Percentiles rank a stretch among this genome's conserved stretches.
Evolutionary conservation across 2,888 invertebrate genomes (phyloP).

Genomic region (Phragmatobia fuliginosa): DNA sequence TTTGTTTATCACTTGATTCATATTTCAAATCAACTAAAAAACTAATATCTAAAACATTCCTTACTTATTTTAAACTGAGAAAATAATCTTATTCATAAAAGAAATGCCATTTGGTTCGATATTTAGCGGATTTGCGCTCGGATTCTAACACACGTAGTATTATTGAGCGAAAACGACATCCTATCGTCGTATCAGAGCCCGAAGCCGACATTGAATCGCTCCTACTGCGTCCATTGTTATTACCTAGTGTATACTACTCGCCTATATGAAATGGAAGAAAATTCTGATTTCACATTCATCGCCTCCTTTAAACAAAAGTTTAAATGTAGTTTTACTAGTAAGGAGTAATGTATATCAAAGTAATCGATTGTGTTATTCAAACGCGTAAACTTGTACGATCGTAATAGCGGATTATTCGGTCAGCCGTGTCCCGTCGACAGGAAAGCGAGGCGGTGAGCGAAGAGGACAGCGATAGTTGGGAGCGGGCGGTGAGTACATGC

Average conservation of each 20-base stretch:
- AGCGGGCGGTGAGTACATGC: conserved; percentile 53
- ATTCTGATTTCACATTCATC: conserved; percentile 36
- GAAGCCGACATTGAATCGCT: conserved; percentile 57
- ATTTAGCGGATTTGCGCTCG: conserved; percentile 35
- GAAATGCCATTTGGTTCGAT: conserved; percentile 27
- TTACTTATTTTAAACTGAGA: background rate
- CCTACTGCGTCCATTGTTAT: conserved; percentile 54
- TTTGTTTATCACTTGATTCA: background rate
- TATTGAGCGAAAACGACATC: conserved; percentile 42
- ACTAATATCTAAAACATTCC: background rate
- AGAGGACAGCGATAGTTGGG: conserved; percentile 65
- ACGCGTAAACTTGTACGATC: conserved; percentile 9
- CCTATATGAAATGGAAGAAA: conserved; percentile 33
- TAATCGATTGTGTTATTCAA: background rate
- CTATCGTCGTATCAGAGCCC: conserved; percentile 18
- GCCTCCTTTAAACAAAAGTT: conserved; percentile 6
- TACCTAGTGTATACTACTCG: conserved; percentile 50
- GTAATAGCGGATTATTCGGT: conserved; percentile 48
- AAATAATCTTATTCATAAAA: background rate
- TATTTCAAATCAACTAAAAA: background rate
- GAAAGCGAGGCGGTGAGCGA: conserved; percentile 75
- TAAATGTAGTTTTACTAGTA: background rate
- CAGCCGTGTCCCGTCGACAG: conserved; percentile 64
- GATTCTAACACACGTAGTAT: conserved; percentile 21
- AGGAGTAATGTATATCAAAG: conserved; percentile 36